Conservation (phyloP, 2,113 vertebrate genomes). For the Atlantisia rogersi region DNA sequence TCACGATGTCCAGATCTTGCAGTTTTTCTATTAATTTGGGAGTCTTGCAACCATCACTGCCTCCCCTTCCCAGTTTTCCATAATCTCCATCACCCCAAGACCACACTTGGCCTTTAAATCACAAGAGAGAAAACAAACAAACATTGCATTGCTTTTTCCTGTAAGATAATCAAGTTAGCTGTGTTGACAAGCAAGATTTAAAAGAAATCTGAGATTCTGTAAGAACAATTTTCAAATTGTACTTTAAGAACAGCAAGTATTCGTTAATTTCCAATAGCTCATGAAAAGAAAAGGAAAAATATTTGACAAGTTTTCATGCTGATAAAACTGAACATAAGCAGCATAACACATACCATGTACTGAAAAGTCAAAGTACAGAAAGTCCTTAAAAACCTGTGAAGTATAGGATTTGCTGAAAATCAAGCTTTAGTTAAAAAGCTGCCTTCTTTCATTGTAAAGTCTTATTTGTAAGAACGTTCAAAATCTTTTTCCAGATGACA, state of each 20-base stretch:
- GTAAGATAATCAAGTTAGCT: background rate
- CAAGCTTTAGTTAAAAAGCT: background rate
- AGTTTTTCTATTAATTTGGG: conserved; percentile 96
- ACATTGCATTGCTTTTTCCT: background rate
- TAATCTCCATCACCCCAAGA: conserved; percentile 99
- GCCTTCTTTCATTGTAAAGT: background rate
- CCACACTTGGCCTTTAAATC: conserved; percentile 92
- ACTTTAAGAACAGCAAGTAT: background rate
- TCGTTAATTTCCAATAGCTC: background rate
- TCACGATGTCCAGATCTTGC: conserved; percentile 92
- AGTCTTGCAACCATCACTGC: conserved; percentile 96
- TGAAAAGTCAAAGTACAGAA: background rate
- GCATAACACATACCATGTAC: fast-evolving
- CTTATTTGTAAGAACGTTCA: background rate
- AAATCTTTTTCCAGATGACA: background rate
- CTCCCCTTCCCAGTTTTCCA: conserved; percentile 94
- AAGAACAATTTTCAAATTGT: background rate
- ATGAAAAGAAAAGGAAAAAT: background rate
- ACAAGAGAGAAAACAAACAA: background rate
- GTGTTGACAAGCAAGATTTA: background rate
- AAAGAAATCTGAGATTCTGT: background rate
- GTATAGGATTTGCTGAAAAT: background rate
- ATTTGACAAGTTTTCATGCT: background rate
- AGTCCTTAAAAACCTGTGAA: background rate
- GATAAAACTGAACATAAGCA: background rate